Percentiles rank a stretch among this genome's conserved stretches.
phyloP scores from a whole-genome alignment of 1,140 invertebrate genomes.

The Arion vulgaris region DNA sequence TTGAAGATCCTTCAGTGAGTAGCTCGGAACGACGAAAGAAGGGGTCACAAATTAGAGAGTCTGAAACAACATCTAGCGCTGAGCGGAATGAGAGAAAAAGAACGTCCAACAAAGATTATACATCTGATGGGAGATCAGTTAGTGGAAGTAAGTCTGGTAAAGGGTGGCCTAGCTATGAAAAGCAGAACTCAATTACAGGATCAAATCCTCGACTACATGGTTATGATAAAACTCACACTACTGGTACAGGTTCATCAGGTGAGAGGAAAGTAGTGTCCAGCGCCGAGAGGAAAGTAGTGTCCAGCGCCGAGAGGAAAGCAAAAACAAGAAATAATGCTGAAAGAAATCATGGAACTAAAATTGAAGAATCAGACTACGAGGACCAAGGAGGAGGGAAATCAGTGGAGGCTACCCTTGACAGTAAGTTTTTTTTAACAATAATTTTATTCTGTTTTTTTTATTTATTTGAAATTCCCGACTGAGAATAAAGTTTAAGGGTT shows the following conservation, averaged over 20 bases:
- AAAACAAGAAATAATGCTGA: background rate
- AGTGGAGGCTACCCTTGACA: background rate
- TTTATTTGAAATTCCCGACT: too few relatives aligned
- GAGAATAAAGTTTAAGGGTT: too few relatives aligned
- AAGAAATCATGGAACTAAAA: background rate
- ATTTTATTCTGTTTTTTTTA: too few relatives aligned
- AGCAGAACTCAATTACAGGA: background rate
- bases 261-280: background rate
- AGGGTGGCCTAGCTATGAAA: background rate
- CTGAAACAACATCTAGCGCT: background rate
- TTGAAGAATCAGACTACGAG: background rate
- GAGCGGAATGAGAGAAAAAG: background rate
- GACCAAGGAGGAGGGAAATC: conserved; percentile 13
- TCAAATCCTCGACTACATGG: background rate
- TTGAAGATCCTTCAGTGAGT: background rate
- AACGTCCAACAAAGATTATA: background rate
- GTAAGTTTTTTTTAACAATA: background rate
- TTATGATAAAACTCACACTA: background rate
- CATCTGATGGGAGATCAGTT: background rate
- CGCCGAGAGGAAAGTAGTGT: background rate
- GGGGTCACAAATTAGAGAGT: too few relatives aligned
- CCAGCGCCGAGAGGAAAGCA: conserved; percentile 12
- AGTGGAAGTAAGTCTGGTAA: background rate
- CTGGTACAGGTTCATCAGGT: background rate
- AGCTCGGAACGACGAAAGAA: background rate